phyloP scores from a whole-genome alignment of 1,140 invertebrate species.

The Teleopsis dalmanni region DNA sequence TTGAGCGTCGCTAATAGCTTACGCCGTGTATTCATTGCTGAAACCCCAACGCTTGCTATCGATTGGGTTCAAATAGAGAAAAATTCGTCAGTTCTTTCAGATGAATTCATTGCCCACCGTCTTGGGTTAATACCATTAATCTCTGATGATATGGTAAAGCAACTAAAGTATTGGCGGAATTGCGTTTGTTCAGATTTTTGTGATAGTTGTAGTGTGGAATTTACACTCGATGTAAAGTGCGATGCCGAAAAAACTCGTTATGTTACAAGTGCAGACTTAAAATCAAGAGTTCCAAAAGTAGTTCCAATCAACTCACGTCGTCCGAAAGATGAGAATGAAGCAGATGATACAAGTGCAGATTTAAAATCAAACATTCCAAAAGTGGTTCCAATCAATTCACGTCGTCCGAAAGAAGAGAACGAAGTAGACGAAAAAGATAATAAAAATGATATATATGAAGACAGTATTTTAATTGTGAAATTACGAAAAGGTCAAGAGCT shows the following conservation, averaged over 20 bases:
- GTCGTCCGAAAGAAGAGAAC: too few relatives aligned
- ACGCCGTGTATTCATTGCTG: constrained; percentile 94
- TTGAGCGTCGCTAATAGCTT: constrained; percentile 96
- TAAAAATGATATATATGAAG: constrained; percentile 82
- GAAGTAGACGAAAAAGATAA: constrained; percentile 85
- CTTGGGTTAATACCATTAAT: constrained; percentile 96
- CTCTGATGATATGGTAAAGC: constrained; percentile 74
- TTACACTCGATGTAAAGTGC: constrained; percentile 94
- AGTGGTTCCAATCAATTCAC: too few relatives aligned
- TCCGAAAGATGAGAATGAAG: constrained; percentile 81
- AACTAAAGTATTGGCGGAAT: constrained; percentile 61
- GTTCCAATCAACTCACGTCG: constrained; percentile 87
- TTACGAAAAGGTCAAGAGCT: constrained; percentile 95
- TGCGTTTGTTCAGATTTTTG: constrained; percentile 97
- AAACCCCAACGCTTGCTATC: constrained; percentile 96
- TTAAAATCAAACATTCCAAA: too few relatives aligned
- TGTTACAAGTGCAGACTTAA: constrained; percentile 95
- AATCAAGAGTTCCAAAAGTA: constrained; percentile 82
- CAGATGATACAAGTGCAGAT: constrained; percentile 84
- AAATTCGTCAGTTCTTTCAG: constrained; percentile 96
- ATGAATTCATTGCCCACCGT: constrained; percentile 96
- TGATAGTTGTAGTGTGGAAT: constrained; percentile 94
- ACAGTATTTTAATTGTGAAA: constrained; percentile 97
- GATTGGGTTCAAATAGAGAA: constrained; percentile 99
- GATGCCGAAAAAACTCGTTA: constrained; percentile 85